These are phyloP conservation scores for Ceryle rudis DNA, from an alignment of 2,797 vertebrate species.

Conservation along the genomic window DNA sequence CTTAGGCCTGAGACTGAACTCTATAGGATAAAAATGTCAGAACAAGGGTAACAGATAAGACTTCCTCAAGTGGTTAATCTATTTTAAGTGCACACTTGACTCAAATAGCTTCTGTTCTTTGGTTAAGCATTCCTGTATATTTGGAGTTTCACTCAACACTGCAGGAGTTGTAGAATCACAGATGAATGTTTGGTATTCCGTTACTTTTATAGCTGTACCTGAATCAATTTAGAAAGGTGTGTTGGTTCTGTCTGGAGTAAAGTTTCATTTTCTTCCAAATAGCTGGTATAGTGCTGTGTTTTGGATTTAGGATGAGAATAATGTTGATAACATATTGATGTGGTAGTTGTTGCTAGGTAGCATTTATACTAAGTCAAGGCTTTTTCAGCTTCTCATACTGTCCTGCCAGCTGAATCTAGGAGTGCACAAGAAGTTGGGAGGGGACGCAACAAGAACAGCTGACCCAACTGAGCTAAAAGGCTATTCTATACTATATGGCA, in stretches of 20 bases:
- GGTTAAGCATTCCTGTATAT: background rate
- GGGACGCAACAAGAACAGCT: background rate
- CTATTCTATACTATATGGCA: background rate
- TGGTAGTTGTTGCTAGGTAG: background rate
- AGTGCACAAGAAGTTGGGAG: background rate
- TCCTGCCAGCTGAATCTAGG: background rate
- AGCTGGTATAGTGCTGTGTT: background rate
- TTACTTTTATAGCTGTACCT: background rate
- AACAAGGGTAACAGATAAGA: background rate
- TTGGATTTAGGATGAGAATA: background rate
- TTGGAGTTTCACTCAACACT: background rate
- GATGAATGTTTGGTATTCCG: background rate
- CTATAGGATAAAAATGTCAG: background rate
- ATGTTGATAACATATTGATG: background rate
- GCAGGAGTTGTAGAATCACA: fast-evolving
- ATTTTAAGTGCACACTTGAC: background rate
- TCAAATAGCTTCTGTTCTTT: background rate
- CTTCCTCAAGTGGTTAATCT: background rate
- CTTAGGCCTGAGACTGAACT: background rate
- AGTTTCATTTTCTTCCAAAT: background rate
- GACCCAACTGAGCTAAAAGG: background rate
- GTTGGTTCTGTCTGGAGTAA: background rate
- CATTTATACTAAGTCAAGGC: background rate
- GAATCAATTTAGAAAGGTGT: background rate
- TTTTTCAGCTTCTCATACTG: background rate